These are phyloP conservation scores for Plectrocnemia conspersa DNA, from an alignment of 1,140 invertebrate genomes.

Conservation along the genomic window DNA sequence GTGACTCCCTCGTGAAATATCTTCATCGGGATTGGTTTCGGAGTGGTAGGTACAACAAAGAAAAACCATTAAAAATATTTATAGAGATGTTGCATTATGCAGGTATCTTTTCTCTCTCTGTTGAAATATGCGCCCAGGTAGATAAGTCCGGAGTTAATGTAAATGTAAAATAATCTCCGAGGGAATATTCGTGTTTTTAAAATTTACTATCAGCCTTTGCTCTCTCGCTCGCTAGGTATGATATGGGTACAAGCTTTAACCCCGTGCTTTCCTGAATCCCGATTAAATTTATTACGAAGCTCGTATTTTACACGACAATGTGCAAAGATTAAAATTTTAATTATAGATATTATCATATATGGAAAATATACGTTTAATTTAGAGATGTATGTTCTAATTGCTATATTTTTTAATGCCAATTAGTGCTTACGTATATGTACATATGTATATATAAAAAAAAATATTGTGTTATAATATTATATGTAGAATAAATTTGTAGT, in stretches of 20 bases:
- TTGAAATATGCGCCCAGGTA: constrained; percentile 31
- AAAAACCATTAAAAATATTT: constrained; percentile 36
- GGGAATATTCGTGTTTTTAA: constrained; percentile 28
- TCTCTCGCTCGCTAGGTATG: constrained; percentile 14
- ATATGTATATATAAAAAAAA: too few relatives aligned
- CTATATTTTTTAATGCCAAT: too few relatives aligned
- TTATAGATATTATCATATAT: too few relatives aligned
- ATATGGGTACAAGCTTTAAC: neutral
- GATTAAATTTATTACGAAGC: neutral
- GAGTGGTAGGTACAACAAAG: constrained; percentile 33
- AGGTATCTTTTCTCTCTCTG: too few relatives aligned
- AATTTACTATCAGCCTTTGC: constrained; percentile 29
- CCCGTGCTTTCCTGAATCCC: neutral
- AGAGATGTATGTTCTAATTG: too few relatives aligned
- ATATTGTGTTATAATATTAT: too few relatives aligned
- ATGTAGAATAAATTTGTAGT: too few relatives aligned
- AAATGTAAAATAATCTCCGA: constrained; percentile 34
- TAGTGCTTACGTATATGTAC: too few relatives aligned
- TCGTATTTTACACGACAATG: constrained; percentile 1
- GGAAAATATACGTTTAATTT: too few relatives aligned
- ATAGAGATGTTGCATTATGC: constrained; percentile 36
- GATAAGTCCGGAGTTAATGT: constrained; percentile 30
- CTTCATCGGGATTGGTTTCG: constrained; percentile 33
- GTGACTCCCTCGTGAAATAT: constrained; percentile 34
- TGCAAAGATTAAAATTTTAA: neutral